Evolutionary conservation across 2,888 invertebrate genomes (phyloP).

Genomic region (Cryptus armator): DNA sequence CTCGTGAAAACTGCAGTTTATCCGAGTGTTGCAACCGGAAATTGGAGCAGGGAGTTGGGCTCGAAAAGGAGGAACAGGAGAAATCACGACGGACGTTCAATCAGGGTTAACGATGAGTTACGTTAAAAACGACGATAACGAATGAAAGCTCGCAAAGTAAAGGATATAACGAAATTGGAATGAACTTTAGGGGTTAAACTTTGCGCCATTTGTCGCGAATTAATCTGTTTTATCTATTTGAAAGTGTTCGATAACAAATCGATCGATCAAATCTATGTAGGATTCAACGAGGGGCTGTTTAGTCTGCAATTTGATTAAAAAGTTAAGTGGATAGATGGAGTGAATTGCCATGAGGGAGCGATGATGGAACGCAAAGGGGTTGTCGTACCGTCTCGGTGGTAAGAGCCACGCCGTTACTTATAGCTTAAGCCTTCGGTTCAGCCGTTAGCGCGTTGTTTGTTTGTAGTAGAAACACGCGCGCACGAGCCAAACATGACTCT

Average conservation of each 20-base stretch:
- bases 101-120: conserved; percentile 55
- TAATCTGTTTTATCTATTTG: background rate
- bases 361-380: conserved; percentile 5
- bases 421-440: conserved; percentile 15
- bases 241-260: background rate
- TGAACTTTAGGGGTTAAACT: conserved; percentile 13
- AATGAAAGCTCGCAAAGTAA: conserved; percentile 6
- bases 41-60: background rate
- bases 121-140: conserved; percentile 39
- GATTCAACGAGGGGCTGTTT: background rate
- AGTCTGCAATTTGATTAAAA: background rate
- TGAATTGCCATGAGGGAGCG: background rate
- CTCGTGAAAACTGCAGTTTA: background rate
- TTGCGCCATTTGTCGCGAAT: background rate
- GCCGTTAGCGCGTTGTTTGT: background rate
- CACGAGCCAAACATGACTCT: conserved; percentile 21
- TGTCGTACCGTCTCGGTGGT: conserved; percentile 8
- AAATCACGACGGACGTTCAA: conserved; percentile 40
- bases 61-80: conserved; percentile 4
- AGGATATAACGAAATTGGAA: conserved; percentile 47
- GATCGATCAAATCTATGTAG: background rate
- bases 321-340: conserved; percentile 1
- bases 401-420: conserved; percentile 11
- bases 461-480: conserved; percentile 25
- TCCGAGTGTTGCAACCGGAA: conserved; percentile 32